These are phyloP conservation scores for Pyrgilauda ruficollis DNA, from an alignment of 2,113 vertebrate genomes.

Conservation along the genomic window DNA sequence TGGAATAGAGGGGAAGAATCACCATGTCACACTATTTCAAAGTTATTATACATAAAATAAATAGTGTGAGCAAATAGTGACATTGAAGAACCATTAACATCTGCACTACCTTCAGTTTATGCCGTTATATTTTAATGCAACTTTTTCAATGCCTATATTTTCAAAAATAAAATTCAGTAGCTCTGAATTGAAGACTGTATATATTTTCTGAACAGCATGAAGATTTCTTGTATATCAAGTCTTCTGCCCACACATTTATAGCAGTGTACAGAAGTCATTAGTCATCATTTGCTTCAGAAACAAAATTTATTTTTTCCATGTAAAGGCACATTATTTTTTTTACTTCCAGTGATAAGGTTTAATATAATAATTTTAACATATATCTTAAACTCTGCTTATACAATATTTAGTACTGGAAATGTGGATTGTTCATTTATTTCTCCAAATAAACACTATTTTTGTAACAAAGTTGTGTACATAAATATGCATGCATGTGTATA, in stretches of 20 bases:
- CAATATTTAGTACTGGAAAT: background rate
- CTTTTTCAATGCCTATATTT: background rate
- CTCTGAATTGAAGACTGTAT: background rate
- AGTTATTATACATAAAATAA: background rate
- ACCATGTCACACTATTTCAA: background rate
- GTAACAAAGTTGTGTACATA: background rate
- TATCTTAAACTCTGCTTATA: background rate
- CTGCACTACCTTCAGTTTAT: background rate
- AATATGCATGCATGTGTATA: background rate
- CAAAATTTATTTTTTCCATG: background rate
- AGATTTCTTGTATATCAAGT: background rate
- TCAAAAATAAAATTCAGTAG: background rate
- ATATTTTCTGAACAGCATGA: background rate
- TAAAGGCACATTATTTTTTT: background rate
- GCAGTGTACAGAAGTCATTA: background rate
- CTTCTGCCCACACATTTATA: background rate
- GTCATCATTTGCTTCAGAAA: background rate
- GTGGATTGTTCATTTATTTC: background rate
- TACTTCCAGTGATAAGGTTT: background rate
- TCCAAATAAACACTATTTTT: background rate
- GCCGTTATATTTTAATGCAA: background rate
- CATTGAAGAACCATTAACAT: background rate
- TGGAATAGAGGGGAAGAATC: background rate
- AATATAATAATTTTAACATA: background rate
- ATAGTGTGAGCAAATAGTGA: background rate